A percentile compares a stretch with the other conserved stretches of the same genome.
phyloP scores from a whole-genome alignment of 2,797 vertebrate genomes.

The Gymnoscopelus microlampas region DNA sequence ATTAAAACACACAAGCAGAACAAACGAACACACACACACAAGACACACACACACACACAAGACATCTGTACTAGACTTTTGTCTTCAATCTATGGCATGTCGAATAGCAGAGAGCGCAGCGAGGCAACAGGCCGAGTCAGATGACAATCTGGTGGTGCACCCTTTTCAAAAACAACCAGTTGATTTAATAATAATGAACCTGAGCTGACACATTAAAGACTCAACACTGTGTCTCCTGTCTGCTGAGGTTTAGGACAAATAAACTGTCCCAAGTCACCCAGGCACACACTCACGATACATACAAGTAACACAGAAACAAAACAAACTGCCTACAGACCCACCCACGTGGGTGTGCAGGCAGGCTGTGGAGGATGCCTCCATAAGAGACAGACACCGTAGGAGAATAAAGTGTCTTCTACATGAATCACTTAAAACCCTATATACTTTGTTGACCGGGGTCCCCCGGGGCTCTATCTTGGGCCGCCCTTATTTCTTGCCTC shows the following conservation, averaged over 20 bases:
- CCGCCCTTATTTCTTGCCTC: no score
- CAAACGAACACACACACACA: no score
- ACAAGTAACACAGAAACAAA: neutral
- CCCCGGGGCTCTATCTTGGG: no score
- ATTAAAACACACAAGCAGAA: neutral
- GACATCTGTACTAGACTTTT: neutral
- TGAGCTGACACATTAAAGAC: neutral
- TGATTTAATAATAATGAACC: slow-evolving; percentile 5
- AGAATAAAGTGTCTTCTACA: no score
- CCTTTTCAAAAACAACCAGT: neutral
- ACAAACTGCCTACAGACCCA: neutral
- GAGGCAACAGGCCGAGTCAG: slow-evolving; percentile 2
- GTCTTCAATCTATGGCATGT: neutral
- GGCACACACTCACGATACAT: neutral
- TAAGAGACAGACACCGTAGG: no score
- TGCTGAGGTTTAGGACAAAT: neutral
- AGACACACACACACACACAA: no score
- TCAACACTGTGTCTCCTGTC: neutral
- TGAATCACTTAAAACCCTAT: no score
- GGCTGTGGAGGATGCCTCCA: no score
- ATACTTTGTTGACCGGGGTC: no score
- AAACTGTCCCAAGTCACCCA: neutral
- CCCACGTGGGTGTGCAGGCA: no score
- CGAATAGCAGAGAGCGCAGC: neutral
- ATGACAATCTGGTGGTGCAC: neutral